Base-by-base conservation (phyloP, 2,888 invertebrate genomes). In the Pedicia rivosa region DNA sequence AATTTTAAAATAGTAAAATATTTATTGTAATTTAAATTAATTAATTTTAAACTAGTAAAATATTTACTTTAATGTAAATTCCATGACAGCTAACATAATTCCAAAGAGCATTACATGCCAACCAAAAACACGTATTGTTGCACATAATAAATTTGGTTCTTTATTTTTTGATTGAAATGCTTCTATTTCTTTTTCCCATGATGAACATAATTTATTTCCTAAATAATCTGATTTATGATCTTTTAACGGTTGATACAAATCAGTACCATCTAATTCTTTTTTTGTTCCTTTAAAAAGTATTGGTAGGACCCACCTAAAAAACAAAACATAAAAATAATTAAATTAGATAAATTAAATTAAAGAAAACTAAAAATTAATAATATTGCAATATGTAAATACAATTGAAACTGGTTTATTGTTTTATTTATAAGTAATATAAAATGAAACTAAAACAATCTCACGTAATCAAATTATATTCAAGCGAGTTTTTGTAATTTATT, bases 241-340 rank as follows among this genome's bases (percentile, higher is more conserved):
- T 26, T 61, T 64, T 34, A 78, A 64, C 1, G 83, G 73, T 47
- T 75, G 72, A 50, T 77, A 78, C 29, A 90, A 62, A 58, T 90
- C 90, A 17, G 70, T 65, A 30, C 75, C 67, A 44, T 77, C 78
- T 33, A 90, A 57, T 35, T 76, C 73, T 48, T 80, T 74, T 39
- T 65, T 68, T 48, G 74, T 73, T 1, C 87, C 88, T 51, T 73
- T 73, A 47, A 70, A 73, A 59, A 86, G 86, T 48, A 82, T 62
- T 5, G 74, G 77, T 50, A 81, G 64, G 38, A 82, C 77, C 74
- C 84, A 88, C 59, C 79, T 79, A 52, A 26, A 67, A 60, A n/a
- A n/a, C n/a, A n/a, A n/a, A n/a, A n/a, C n/a, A n/a, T n/a, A n/a
- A n/a, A n/a, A n/a, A n/a, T n/a, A n/a, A n/a, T n/a, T n/a, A n/a